Evolutionary conservation across 2,797 vertebrate genomes (phyloP).

Genomic region (Prunella strophiata): DNA sequence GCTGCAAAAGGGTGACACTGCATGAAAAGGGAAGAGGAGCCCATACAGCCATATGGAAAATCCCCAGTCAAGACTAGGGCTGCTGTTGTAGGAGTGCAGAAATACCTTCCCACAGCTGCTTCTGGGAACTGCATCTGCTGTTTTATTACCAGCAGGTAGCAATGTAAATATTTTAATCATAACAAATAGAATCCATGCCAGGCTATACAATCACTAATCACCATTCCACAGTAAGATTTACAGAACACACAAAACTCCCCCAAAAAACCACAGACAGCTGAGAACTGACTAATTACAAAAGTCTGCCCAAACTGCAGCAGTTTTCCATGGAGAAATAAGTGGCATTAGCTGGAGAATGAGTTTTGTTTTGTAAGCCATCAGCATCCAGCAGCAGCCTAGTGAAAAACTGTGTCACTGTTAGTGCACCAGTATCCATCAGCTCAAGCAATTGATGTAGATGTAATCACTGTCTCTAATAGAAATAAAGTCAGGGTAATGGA

Average conservation of each 20-base stretch:
- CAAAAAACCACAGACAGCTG: not conserved
- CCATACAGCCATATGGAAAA: not conserved
- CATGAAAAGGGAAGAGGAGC: not conserved
- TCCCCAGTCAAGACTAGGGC: not conserved
- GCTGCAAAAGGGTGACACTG: not conserved
- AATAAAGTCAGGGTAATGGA: slow-evolving; percentile 65
- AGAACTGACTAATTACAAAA: not conserved
- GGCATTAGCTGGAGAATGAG: not conserved
- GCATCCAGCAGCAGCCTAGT: not conserved
- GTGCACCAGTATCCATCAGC: slow-evolving; percentile 52
- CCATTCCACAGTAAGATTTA: not conserved
- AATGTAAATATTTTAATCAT: slow-evolving; percentile 8
- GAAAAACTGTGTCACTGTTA: slow-evolving; percentile 45
- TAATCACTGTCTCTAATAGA: slow-evolving; percentile 65
- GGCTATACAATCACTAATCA: not conserved
- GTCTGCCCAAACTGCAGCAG: not conserved
- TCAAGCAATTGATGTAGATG: slow-evolving; percentile 50
- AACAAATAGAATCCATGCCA: not conserved
- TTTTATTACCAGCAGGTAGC: slow-evolving; percentile 10
- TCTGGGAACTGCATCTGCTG: not conserved
- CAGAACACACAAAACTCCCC: not conserved
- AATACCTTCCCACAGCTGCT: not conserved
- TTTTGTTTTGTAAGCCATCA: not conserved
- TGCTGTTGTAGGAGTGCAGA: not conserved
- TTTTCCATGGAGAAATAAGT: not conserved